Conservation (phyloP, 2,113 vertebrate genomes). For the Cisticola juncidis region DNA sequence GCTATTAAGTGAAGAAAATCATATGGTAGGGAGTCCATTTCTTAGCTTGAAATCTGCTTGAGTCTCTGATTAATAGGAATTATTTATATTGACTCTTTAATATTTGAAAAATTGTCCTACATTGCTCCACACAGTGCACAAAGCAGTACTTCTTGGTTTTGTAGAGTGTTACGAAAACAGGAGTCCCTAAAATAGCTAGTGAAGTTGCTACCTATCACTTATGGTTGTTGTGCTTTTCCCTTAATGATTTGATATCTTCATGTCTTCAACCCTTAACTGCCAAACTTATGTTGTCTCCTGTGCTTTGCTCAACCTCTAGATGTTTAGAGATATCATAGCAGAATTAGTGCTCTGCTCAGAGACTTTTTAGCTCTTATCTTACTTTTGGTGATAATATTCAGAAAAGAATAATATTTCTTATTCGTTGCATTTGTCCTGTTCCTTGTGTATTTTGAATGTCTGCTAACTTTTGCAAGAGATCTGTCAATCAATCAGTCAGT, state of each 20-base stretch:
- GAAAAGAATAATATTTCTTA: not conserved
- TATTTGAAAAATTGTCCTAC: not conserved
- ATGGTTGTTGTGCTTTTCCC: not conserved
- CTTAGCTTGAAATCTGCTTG: not conserved
- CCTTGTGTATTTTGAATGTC: not conserved
- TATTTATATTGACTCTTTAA: not conserved
- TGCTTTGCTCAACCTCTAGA: not conserved
- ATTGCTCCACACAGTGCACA: not conserved
- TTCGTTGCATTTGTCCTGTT: not conserved
- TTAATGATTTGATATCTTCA: not conserved
- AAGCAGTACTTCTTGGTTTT: not conserved
- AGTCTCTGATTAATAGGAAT: not conserved
- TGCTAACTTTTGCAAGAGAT: not conserved
- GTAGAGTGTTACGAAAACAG: not conserved
- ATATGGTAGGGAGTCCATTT: not conserved
- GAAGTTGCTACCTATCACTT: not conserved
- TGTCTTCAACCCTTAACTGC: not conserved
- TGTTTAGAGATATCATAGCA: not conserved
- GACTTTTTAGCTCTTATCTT: not conserved
- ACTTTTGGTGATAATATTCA: not conserved
- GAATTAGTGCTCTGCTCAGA: not conserved
- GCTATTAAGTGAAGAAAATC: not conserved
- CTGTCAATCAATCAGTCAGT: not conserved
- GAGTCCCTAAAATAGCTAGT: not conserved
- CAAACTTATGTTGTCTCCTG: not conserved